A percentile compares a stretch with the other conserved stretches of the same genome.
phyloP scores from a whole-genome alignment of 2,888 invertebrate species.

The Yponomeuta cagnagella region DNA sequence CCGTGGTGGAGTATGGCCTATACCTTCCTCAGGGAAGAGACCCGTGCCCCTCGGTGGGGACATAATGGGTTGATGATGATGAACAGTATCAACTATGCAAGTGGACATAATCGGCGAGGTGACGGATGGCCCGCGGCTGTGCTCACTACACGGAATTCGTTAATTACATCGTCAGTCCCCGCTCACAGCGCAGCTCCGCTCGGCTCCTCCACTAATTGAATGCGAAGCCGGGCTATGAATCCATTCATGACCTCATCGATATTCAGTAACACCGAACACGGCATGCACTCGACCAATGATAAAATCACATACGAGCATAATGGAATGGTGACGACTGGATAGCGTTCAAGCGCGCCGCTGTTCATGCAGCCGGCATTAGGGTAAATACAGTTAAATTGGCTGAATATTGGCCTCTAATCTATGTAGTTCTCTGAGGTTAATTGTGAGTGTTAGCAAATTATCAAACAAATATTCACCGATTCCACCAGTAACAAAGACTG shows the following conservation, averaged over 20 bases:
- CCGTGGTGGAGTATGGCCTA: too few species aligned
- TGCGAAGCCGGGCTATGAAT: constrained; percentile 35
- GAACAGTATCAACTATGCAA: not conserved
- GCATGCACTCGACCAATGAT: constrained; percentile 5
- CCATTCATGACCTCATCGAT: constrained; percentile 36
- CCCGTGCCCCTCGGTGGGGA: too few species aligned
- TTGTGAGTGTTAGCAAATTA: not conserved
- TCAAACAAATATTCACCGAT: constrained; percentile 52
- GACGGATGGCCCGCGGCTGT: constrained; percentile 25
- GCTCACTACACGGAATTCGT: constrained; percentile 36
- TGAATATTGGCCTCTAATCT: not conserved
- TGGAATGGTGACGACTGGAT: constrained; percentile 12
- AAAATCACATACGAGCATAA: constrained; percentile 6
- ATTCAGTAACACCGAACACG: constrained; percentile 23
- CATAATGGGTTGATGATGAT: too few species aligned
- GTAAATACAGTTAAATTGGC: not conserved
- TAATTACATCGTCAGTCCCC: constrained; percentile 41
- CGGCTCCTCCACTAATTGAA: constrained; percentile 35
- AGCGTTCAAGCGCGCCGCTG: not conserved
- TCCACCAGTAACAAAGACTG: constrained; percentile 95
- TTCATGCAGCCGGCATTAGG: not conserved
- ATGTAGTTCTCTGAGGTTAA: not conserved
- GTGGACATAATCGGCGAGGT: constrained; percentile 19
- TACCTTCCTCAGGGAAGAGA: too few species aligned
- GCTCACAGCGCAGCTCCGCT: constrained; percentile 19